Evolutionary conservation across 2,113 vertebrate species (phyloP), one percentile per base, ranked within the genome.

Genomic region (Phainopepla nitens): DNA sequence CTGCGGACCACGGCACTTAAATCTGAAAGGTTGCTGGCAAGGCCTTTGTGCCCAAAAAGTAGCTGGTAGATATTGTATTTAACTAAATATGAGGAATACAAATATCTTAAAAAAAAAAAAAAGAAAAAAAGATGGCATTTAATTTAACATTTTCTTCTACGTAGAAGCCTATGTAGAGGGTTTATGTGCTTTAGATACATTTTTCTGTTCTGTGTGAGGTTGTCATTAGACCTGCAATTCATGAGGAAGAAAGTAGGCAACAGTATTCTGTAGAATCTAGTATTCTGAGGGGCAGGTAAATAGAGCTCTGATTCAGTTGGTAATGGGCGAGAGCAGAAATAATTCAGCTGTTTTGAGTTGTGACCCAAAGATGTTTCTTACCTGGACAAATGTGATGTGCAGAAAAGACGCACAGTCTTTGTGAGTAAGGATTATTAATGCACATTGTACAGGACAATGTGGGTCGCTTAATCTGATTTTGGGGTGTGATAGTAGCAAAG

Each of bases 1-100:
- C 68, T 89, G 66, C 56, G 87, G 53, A 71, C 65, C 65, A 60
- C 47, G 29, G 44, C 72, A 58, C 73, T 75, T 85, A 82, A 96
- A 83, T 68, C 82, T 87, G 73, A 89, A 92, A 96, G 54, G 66
- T 45, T 92, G 78, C 84, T 96, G 91, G 60, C 58, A 82, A 87
- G 81, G 58, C 53, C 22, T 78, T 84, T 76, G 58, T 91, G 62
- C 60, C 56, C 35, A 57, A 57, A 89, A 78, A 61, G 80, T 28
- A 78, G 36, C 73, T 96, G 50, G 11, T 31, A 93, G 82, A 75
- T 90, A 75, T 89, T 57, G 27, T 23, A 28, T 80, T 87, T 66
- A 70, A 65, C 21, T 82, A 88, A 96, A 91, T 10, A 41, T 61
- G 64, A 77, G 27, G 7, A 42, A 70, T 51, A 17, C 2, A 41